Base-by-base conservation (phyloP, 2,888 invertebrate species). In the Nematopogon swammerdamellus region DNA sequence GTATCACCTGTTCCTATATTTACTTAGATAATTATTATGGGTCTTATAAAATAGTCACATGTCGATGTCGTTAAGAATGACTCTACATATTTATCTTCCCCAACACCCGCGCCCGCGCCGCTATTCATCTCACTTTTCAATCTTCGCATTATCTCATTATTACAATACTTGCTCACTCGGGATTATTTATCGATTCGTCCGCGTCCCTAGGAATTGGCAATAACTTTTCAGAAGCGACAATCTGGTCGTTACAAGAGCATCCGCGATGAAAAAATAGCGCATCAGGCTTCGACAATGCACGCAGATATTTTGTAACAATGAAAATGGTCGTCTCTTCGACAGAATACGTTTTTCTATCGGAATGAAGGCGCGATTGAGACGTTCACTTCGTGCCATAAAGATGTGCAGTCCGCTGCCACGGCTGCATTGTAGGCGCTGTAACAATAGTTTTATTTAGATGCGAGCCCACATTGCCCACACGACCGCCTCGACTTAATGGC, bases 371-470 rank as follows among this genome's bases (percentile, higher is more conserved):
- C 25, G 60, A 66, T 61, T 59, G 63, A 66, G 69, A 66, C 63
- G 67, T 25, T 25, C 25, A 25, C 25, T 36, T 70, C 66, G 60
- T 66, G 65, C 62, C 64, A 77, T 76, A 70, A 76, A 77, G 77
- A 76, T 75, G 75, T 76, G 77, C 77, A 72, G 73, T 77, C 73
- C 63, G 70, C 64, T 58, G 65, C 71, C 73, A 76, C 76, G n/a
- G 75, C 77, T 73, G 63, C 63, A 45, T 36, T 36, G 36, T 36
- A 36, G 36, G 36, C 36, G 36, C 61, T 58, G 62, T 61, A 72
- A 77, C 77, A 79, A 79, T 77, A 73, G 76, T 74, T 76, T 75
- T 79, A 76, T 79, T 76, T 75, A 74, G 72, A 66, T 70, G 54
- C 66, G 61, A 69, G 74, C 75, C 75, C 72, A 69, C 60, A 56